Conservation (phyloP, 2,113 vertebrate species). For the Hypocryptadius cinnamomeus region DNA sequence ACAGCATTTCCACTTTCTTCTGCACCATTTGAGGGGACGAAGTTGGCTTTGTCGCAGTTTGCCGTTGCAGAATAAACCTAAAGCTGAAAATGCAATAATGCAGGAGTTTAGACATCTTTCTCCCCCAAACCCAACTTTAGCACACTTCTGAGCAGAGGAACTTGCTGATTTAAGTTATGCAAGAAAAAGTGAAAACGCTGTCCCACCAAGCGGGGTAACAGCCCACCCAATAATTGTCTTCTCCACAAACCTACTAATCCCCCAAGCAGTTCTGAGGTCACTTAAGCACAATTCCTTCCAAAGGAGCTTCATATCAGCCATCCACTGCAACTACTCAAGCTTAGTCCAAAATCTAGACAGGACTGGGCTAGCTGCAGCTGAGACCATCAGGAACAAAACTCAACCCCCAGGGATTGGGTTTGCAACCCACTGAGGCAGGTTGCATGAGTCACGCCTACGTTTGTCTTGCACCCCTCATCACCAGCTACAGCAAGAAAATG, state of each 20-base stretch:
- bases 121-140: neutral
- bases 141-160: neutral
- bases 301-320: neutral
- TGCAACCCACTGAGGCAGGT: neutral
- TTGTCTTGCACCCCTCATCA: neutral
- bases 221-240: neutral
- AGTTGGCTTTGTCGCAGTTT: neutral
- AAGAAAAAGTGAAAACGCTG: neutral
- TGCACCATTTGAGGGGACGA: neutral
- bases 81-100: neutral
- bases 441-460: rapidly evolving
- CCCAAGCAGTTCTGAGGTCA: neutral
- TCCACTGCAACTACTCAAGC: neutral
- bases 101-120: neutral
- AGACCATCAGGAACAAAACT: neutral
- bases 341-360: neutral
- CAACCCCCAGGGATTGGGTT: rapidly evolving
- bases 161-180: neutral
- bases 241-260: neutral
- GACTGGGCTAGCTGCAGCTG: neutral
- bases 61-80: neutral
- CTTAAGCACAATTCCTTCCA: neutral
- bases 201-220: neutral
- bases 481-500: neutral
- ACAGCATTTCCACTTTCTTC: neutral